Evolutionary conservation across 2,888 invertebrate species (phyloP), one percentile per base, ranked within the genome.

Genomic region (Pediacus dermestoides): DNA sequence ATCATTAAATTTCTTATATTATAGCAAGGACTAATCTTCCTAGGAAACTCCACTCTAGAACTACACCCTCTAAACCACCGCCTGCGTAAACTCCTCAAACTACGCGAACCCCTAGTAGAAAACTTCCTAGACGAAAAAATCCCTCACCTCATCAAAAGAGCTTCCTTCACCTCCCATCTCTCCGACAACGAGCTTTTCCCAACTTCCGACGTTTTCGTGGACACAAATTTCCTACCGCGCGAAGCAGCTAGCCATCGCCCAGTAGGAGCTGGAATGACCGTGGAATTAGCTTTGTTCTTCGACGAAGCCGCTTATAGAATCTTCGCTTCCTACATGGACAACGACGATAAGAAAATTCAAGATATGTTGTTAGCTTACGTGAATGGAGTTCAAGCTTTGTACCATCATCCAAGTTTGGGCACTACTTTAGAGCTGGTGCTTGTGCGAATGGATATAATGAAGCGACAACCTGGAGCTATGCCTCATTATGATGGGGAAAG

Each of bases 351-450:
- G 7, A 77, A 80, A 56, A 66, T 87, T 27, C 72, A 79, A 18
- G 82, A 87, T 58, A 82, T 87, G 82, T 67, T 87, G n/a, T 63
- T 88, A 37, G 86, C 85, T 7, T 87, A 86, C 55, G 74, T 86
- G 52, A 87, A 87, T 63, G 85, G 82, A 51, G 80, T 87, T 1
- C 87, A 88, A 71, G 86, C 86, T 0, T 58, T 86, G n/a, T 87
- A 84, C 59, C 82, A 85, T 61, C 86, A 86, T 63, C 77, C 81
- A 1, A 85, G 84, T 15, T 68, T 86, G 32, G 84, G 83, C 2
- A 72, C 73, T 1, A 69, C 70, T 27, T 72, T 87, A 21, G 81
- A 85, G 48, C 66, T 88, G 34, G 80, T 80, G 0, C 67, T 87
- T 23, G 84, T 85, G 14, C 74, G 82, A 12, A 58, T 88, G 50